These are phyloP conservation scores for Amphimallon solstitiale DNA, from an alignment of 2,888 invertebrate genomes.

Conservation along the genomic window DNA sequence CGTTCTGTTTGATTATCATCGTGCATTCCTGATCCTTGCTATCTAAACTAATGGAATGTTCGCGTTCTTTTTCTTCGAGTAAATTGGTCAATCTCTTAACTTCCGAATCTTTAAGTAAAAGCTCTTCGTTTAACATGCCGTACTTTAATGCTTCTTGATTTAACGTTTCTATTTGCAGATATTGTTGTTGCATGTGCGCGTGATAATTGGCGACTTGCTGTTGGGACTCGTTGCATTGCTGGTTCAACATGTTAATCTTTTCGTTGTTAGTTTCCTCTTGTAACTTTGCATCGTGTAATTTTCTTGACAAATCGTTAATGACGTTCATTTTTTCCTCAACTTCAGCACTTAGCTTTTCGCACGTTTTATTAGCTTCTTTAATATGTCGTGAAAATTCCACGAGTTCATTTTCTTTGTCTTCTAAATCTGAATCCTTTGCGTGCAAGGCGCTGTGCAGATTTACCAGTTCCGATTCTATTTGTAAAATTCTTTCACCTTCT, in stretches of 20 bases:
- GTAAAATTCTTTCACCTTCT: not conserved
- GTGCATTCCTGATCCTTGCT: constrained; percentile 44
- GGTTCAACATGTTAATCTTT: constrained; percentile 49
- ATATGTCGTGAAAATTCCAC: not conserved
- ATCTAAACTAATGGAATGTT: constrained; percentile 46
- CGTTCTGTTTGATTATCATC: constrained; percentile 44
- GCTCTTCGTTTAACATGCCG: constrained; percentile 41
- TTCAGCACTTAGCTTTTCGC: constrained; percentile 5
- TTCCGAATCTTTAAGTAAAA: constrained; percentile 48
- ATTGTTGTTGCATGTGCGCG: constrained; percentile 47
- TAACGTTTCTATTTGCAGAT: constrained; percentile 45
- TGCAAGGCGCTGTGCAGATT: constrained; percentile 4
- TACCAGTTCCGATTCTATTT: constrained; percentile 8
- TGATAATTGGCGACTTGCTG: constrained; percentile 44
- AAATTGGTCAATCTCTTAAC: constrained; percentile 45
- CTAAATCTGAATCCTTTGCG: not conserved
- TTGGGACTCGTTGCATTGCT: constrained; percentile 47
- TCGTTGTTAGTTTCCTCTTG: constrained; percentile 51
- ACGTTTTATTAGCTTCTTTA: not conserved
- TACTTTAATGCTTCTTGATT: constrained; percentile 46
- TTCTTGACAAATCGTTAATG: constrained; percentile 17
- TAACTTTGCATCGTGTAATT: constrained; percentile 30
- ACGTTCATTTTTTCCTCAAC: constrained; percentile 36
- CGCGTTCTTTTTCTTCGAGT: constrained; percentile 49
- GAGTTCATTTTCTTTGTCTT: constrained; percentile 2